Evolutionary conservation across 2,113 vertebrate genomes (phyloP), one percentile per base, ranked within the genome.

Genomic region (Sminthopsis crassicaudata): DNA sequence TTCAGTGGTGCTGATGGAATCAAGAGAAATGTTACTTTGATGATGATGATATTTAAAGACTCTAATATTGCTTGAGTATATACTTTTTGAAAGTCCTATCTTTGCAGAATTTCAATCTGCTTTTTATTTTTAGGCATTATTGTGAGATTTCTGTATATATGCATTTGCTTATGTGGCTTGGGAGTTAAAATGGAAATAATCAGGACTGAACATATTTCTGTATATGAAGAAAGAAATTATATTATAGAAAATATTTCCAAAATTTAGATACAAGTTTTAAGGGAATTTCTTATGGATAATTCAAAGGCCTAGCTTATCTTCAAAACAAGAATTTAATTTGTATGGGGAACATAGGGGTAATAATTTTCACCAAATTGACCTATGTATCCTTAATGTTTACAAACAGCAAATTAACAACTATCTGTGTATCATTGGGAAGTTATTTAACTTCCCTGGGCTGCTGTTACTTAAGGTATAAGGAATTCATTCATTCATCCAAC

Each of bases 161-260:
- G 36, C 16, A 84, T 84, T 91, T 91, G 25, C 48, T 46, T 48
- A 46, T 94, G 89, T 84, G 53, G 26, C 51, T 25, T 91, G 2
- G 23, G 27, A 95, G 54, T 84, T 36, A 90, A 26, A 93, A 76
- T 53, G 91, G 92, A 91, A 42, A 93, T 92, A 24, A 67, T 93
- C 93, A 53, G 26, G 55, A 76, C 52, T 93, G 89, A 94, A 24
- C 91, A 84, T 90, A 57, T 90, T 94, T 92, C n/a, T 89, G 53
- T 52, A 22, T 52, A 1, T 2, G 23, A 24, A 48, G 50, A 8
- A 36, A 52, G 36, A 14, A 42, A 50, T 89, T 42, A 89, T 76
- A 30, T 91, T 95, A 89, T 46, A 91, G 46, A 46, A 88, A 91
- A 90, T 95, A 90, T 76, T 95, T 84, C 88, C 54, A 92, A 88